A percentile compares a stretch with the other conserved stretches of the same genome.
These are phyloP conservation scores for Schizaphis graminum DNA, from an alignment of 2,888 invertebrate genomes.

Conservation along the genomic window DNA sequence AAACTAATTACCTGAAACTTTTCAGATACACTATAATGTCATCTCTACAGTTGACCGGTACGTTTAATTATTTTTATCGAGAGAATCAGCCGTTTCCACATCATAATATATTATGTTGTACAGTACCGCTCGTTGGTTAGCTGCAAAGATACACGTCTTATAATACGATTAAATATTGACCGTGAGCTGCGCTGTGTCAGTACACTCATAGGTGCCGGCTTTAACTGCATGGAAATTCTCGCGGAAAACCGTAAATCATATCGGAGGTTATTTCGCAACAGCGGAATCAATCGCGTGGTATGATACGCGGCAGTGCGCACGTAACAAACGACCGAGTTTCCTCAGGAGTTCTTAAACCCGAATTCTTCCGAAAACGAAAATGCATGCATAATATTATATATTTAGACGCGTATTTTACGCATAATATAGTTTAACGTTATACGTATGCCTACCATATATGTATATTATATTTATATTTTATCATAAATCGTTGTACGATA, in stretches of 20 bases:
- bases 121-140: neutral
- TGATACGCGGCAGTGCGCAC: neutral
- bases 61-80: neutral
- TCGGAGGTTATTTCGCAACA: neutral
- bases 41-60: neutral
- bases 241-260: slow-evolving; percentile 53
- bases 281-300: neutral
- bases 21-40: neutral
- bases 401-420: neutral
- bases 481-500: neutral
- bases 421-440: neutral
- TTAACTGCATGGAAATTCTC: neutral
- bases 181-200: neutral
- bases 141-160: neutral
- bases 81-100: neutral
- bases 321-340: slow-evolving; percentile 27
- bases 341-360: slow-evolving; percentile 51
- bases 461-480: neutral
- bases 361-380: slow-evolving; percentile 39
- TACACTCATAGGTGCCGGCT: neutral
- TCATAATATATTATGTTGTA: neutral
- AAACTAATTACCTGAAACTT: neutral
- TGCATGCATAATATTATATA: neutral
- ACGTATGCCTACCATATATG: neutral
- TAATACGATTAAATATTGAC: neutral